These are phyloP conservation scores for Hemaris fuciformis DNA, from an alignment of 2,888 invertebrate genomes.

Conservation along the genomic window DNA sequence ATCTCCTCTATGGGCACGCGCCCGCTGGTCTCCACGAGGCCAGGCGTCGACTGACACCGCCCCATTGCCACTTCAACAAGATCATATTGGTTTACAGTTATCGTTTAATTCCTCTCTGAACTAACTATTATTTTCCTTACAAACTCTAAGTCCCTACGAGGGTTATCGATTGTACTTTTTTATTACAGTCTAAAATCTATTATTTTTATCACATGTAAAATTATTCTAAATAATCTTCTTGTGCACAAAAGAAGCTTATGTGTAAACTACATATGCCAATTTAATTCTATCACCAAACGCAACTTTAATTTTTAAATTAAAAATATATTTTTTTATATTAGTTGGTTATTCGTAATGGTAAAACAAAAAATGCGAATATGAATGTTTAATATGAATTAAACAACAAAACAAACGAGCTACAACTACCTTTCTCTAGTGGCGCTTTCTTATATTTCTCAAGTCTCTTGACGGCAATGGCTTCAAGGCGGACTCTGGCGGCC, in stretches of 20 bases:
- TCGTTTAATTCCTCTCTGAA: background rate
- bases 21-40: constrained; percentile 95
- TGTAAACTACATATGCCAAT: too few species aligned
- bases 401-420: background rate
- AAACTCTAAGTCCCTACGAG: too few species aligned
- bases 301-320: too few species aligned
- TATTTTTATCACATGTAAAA: too few species aligned
- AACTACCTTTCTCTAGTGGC: constrained; percentile 92
- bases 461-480: constrained; percentile 98
- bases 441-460: constrained; percentile 98
- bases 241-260: too few species aligned
- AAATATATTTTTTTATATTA: too few species aligned
- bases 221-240: too few species aligned
- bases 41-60: constrained; percentile 97
- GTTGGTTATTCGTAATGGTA: too few species aligned
- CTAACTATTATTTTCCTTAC: background rate
- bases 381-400: constrained; percentile 83
- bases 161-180: too few species aligned
- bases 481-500: constrained; percentile 95
- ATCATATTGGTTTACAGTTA: constrained; percentile 4
- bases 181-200: too few species aligned
- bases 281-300: too few species aligned
- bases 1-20: constrained; percentile 90
- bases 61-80: constrained; percentile 83
- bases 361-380: background rate